Evolutionary conservation across 2,797 vertebrate species (phyloP).

Genomic region (Chaenodraco wilsoni): DNA sequence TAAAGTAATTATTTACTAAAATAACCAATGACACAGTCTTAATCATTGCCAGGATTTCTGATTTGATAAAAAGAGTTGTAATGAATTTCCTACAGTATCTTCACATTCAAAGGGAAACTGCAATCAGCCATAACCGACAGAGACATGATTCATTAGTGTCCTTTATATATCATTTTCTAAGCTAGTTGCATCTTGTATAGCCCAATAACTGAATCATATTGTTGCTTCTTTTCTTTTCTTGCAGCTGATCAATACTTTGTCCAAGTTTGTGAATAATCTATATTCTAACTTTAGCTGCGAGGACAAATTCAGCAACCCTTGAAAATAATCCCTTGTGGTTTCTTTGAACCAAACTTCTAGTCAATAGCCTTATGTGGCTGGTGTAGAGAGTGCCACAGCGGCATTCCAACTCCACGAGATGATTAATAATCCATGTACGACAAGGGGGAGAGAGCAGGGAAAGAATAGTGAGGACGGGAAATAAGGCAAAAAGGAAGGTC

Average conservation of each 20-base stretch:
- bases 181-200: constrained; percentile 33
- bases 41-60: neutral
- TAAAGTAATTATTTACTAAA: too few species aligned
- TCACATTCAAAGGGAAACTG: constrained; percentile 24
- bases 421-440: constrained; percentile 65
- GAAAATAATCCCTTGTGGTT: constrained; percentile 41
- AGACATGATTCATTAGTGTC: constrained; percentile 37
- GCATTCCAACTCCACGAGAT: constrained; percentile 37
- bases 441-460: neutral
- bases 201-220: constrained; percentile 44
- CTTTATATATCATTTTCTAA: constrained; percentile 32
- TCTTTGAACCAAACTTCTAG: constrained; percentile 50
- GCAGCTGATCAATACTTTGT: constrained; percentile 49
- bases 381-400: constrained; percentile 31
- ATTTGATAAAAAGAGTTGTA: neutral
- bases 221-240: constrained; percentile 36
- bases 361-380: constrained; percentile 52
- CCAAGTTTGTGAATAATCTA: constrained; percentile 61
- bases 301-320: constrained; percentile 48
- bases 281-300: constrained; percentile 43
- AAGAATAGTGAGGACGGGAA: neutral
- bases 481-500: constrained; percentile 1
- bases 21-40: too few species aligned
- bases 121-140: constrained; percentile 20
- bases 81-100: constrained; percentile 7